Conservation (phyloP, 2,888 invertebrate genomes). For the Oegoconia quadripuncta region DNA sequence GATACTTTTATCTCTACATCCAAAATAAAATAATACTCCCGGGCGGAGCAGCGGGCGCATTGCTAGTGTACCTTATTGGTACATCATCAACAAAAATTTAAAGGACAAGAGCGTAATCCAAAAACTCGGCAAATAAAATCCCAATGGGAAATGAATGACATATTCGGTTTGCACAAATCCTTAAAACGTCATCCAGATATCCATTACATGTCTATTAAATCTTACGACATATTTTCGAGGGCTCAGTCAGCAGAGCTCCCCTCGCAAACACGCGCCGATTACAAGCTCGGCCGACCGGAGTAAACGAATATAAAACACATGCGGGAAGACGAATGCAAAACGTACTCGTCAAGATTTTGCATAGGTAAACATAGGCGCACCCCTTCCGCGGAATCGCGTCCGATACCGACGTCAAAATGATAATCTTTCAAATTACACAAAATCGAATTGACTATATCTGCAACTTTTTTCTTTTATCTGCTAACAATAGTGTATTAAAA, state of each 20-base stretch:
- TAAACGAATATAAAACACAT: conserved; percentile 79
- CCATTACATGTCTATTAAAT: conserved; percentile 80
- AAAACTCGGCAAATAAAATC: conserved; percentile 75
- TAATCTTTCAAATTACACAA: not conserved
- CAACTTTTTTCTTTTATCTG: no score
- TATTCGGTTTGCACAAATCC: conserved; percentile 79
- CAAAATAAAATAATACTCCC: no score
- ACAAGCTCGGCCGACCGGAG: conserved; percentile 72
- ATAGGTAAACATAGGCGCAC: conserved; percentile 68
- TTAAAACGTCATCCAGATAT: conserved; percentile 80
- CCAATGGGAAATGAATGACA: conserved; percentile 75
- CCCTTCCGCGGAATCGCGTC: conserved; percentile 35
- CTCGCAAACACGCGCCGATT: conserved; percentile 77
- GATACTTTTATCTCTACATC: no score
- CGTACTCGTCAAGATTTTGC: conserved; percentile 76
- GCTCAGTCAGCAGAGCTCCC: conserved; percentile 72
- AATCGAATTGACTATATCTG: no score
- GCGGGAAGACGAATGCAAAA: conserved; percentile 76
- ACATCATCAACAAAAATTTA: no score
- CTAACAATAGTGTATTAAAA: no score
- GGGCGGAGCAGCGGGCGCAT: no score
- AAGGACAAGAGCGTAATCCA: conserved; percentile 61
- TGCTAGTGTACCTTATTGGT: no score
- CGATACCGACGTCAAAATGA: not conserved
- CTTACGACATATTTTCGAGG: conserved; percentile 79